phyloP scores from a whole-genome alignment of 30 jellyfish, hydroid and myxozoan genomes.

The Phacellophora camtschatica region DNA sequence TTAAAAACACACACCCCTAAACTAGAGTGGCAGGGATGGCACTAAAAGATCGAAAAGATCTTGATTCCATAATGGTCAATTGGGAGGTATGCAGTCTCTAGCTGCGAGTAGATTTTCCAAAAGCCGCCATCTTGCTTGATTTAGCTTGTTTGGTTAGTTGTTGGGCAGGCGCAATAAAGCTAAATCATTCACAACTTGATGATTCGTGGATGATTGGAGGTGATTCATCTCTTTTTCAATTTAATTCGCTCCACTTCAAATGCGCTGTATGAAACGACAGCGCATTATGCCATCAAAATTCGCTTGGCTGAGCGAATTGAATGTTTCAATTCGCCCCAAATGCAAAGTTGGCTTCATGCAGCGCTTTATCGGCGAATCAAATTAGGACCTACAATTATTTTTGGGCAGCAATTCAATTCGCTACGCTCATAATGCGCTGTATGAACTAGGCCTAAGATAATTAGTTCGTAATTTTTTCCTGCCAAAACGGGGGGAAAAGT shows the following conservation, averaged over 20 bases:
- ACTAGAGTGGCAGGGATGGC: too few species aligned
- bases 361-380: neutral
- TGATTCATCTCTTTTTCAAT: neutral
- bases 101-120: neutral
- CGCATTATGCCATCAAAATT: neutral
- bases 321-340: neutral
- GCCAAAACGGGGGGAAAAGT: too few species aligned
- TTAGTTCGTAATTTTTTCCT: too few species aligned
- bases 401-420: neutral
- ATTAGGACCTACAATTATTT: neutral
- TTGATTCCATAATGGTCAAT: too few species aligned
- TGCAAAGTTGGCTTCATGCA: neutral
- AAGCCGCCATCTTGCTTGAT: neutral
- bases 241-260: neutral
- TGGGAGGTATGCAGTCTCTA: too few species aligned
- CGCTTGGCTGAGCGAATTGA: neutral
- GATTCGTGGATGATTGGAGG: neutral
- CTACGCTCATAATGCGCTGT: constrained; percentile 6
- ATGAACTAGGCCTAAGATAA: constrained; percentile 21
- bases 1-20: too few species aligned
- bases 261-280: too few species aligned
- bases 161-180: too few species aligned
- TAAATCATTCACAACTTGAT: neutral
- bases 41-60: too few species aligned
- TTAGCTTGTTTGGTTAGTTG: neutral